These are phyloP conservation scores for Troilus luridus DNA, from an alignment of 2,888 invertebrate species.

Conservation along the genomic window DNA sequence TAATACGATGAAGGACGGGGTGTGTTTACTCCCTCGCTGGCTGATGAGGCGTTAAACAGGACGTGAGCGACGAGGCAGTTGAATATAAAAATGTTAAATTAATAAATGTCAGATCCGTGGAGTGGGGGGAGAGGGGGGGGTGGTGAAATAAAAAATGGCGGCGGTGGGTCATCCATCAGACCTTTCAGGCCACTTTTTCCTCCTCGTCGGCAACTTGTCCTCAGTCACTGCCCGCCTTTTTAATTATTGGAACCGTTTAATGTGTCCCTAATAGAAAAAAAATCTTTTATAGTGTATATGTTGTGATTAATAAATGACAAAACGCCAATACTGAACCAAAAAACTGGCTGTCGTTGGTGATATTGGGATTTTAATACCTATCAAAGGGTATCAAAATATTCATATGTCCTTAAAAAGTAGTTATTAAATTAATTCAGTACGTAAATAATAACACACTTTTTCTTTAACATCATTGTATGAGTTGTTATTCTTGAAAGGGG, in stretches of 20 bases:
- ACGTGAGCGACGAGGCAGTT: conserved; percentile 48
- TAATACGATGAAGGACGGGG: neutral
- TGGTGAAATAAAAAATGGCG: conserved; percentile 3
- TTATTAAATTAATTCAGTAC: no score
- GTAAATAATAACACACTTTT: no score
- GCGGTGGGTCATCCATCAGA: conserved; percentile 44
- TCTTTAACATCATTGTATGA: no score
- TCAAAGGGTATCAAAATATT: no score
- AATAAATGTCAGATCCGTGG: conserved; percentile 54
- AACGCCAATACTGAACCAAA: neutral
- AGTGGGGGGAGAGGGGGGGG: neutral
- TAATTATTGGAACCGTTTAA: conserved; percentile 32
- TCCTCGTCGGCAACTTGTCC: neutral
- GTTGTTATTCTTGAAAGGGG: no score
- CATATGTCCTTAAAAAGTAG: no score
- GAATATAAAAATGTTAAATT: conserved; percentile 57
- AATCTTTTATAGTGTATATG: neutral
- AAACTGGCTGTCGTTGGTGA: neutral
- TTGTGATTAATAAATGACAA: neutral
- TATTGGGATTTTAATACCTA: neutral
- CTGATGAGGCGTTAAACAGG: conserved; percentile 56
- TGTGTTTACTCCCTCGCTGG: neutral
- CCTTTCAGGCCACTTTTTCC: conserved; percentile 43
- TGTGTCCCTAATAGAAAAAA: neutral
- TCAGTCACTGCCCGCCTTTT: neutral